phyloP scores from a whole-genome alignment of 2,797 vertebrate genomes.

The Sardinella longiceps region DNA sequence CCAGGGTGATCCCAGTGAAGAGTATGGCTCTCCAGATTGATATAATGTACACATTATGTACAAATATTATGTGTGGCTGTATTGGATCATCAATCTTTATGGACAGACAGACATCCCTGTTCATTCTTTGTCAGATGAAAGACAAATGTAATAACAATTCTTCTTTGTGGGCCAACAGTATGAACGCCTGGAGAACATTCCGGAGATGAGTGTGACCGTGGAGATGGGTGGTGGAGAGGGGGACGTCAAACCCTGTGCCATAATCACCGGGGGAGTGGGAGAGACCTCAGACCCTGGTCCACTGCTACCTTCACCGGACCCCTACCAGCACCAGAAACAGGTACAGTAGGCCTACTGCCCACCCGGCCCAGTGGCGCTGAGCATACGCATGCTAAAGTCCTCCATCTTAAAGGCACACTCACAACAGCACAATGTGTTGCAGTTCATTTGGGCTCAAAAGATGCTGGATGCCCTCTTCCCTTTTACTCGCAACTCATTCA shows the following conservation, averaged over 20 bases:
- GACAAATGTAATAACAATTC: neutral
- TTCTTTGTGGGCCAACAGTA: slow-evolving; percentile 60
- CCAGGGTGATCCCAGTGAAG: neutral
- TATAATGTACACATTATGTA: neutral
- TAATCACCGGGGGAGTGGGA: slow-evolving; percentile 58
- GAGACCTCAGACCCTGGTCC: slow-evolving; percentile 66
- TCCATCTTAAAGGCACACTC: no score
- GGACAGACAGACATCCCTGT: neutral
- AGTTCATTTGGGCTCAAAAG: no score
- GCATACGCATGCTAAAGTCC: no score
- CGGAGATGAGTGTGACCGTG: slow-evolving; percentile 72
- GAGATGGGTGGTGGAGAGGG: slow-evolving; percentile 71
- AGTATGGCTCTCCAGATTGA: neutral
- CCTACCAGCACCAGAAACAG: slow-evolving; percentile 87
- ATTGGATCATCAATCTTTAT: neutral
- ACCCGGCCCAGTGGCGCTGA: neutral
- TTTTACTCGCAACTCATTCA: neutral
- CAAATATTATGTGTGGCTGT: neutral
- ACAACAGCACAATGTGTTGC: no score
- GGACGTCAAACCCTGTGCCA: slow-evolving; percentile 71
- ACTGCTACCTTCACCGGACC: slow-evolving; percentile 77
- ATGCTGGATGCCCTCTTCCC: neutral
- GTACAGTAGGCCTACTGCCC: slow-evolving; percentile 62
- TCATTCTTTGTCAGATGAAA: no score
- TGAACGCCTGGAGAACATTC: slow-evolving; percentile 81